Evolutionary conservation across 2,797 vertebrate genomes (phyloP), one percentile per base, ranked within the genome.

Genomic region (Peromyscus aztecus): DNA sequence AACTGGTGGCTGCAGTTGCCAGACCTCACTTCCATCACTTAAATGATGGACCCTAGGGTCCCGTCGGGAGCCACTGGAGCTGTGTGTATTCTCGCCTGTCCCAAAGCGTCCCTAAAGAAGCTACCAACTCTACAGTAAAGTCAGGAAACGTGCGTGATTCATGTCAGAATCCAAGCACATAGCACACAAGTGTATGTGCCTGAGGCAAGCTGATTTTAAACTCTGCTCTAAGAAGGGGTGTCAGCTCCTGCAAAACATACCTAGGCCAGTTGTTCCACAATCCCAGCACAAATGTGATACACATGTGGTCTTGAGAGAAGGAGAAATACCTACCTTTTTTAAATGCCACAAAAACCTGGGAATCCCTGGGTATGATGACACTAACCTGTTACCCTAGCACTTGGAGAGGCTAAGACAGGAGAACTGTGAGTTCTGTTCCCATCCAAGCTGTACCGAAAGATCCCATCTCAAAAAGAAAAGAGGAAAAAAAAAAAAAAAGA

Each of bases 71-170:
- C 24, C 46, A 34, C 31, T 37, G 29, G 43, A 16, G 4, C 59
- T 27, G 46, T 65, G 63, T 59, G 7, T 8, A 11, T 31, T 34
- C 16, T 57, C 40, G 17, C n/a, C 61, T 6, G 7, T 40, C 52
- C 55, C 76, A 61, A 6, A 88, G n/a, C 40, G 6, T 34, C 17
- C 77, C 16, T 49, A 34, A 7, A 37, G 46, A 92, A 43, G 17
- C 73, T 55, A 24, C 69, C 59, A 19, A 19, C 21, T 11, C 10
- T 34, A 4, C 49, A 12, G n/a, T 14, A 90, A 67, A 86, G 23
- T 4, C 1, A 0, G 43, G 65, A 57, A 24, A 71, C 0, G 40
- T 8, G 4, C 23, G 2, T 23, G 0, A 31, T 16, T 6, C 27
- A 1, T 12, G 0, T 37, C 23, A 80, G 40, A n/a, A n/a, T 4